Conservation (phyloP, 2,888 invertebrate species). For the Cyclophora punctaria region DNA sequence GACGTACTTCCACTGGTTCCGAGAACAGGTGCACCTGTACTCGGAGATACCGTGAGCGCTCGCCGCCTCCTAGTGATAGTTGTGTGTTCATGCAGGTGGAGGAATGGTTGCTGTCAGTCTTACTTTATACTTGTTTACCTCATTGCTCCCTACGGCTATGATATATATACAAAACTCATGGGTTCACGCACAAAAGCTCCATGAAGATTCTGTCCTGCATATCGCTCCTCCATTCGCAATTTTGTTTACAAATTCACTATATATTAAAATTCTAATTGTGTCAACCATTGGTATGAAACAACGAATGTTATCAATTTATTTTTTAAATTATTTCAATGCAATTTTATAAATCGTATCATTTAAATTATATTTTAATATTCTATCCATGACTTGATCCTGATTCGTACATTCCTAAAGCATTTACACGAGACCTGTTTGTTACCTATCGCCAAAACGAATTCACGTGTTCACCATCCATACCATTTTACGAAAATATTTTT, state of each 20-base stretch:
- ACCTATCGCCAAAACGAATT: slow-evolving; percentile 14
- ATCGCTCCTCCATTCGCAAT: not conserved
- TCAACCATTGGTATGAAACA: slow-evolving; percentile 13
- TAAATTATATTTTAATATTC: slow-evolving; percentile 8
- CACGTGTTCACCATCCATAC: not conserved
- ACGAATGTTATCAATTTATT: slow-evolving; percentile 22
- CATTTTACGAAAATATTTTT: slow-evolving; percentile 5
- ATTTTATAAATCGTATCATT: slow-evolving; percentile 25
- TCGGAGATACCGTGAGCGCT: slow-evolving; percentile 79
- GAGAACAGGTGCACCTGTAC: slow-evolving; percentile 84
- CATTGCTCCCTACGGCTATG: not conserved
- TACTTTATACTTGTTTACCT: not conserved
- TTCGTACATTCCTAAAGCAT: slow-evolving; percentile 21
- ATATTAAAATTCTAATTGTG: slow-evolving; percentile 11
- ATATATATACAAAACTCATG: not conserved
- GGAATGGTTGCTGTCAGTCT: slow-evolving; percentile 20
- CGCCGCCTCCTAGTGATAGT: slow-evolving; percentile 26
- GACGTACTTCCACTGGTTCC: slow-evolving; percentile 83
- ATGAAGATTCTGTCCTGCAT: too few relatives aligned
- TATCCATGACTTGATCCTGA: slow-evolving; percentile 25
- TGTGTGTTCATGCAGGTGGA: slow-evolving; percentile 32
- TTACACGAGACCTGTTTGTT: slow-evolving; percentile 9
- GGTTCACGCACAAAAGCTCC: not conserved
- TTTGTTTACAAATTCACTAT: slow-evolving; percentile 6
- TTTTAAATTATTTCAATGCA: slow-evolving; percentile 12